Conservation (phyloP, 2,113 vertebrate genomes). For the Melanerpes formicivorus region DNA sequence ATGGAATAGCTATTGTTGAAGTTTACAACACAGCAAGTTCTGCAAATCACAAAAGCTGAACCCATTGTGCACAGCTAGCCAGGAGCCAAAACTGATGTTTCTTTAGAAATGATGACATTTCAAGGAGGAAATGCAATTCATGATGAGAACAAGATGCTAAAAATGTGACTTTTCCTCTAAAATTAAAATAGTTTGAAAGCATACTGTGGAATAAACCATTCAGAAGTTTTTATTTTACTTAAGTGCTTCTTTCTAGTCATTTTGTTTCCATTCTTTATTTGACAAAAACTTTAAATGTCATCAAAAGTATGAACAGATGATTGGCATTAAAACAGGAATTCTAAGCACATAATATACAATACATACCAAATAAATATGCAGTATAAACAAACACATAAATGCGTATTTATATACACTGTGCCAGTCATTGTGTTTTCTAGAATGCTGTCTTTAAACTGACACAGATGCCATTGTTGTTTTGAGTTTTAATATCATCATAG, state of each 20-base stretch:
- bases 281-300: background rate
- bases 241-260: background rate
- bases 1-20: background rate
- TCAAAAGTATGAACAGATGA: background rate
- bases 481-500: background rate
- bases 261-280: background rate
- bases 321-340: background rate
- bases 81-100: background rate
- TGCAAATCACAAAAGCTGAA: background rate
- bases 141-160: background rate
- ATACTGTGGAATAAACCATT: background rate
- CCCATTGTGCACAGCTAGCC: background rate
- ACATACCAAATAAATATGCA: background rate
- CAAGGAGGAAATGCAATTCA: background rate
- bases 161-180: background rate
- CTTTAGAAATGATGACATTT: slow-evolving; percentile 13
- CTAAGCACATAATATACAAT: background rate
- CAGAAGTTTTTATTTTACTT: background rate
- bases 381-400: background rate
- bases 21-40: slow-evolving; percentile 23
- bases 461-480: background rate
- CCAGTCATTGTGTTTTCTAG: background rate
- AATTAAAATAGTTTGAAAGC: background rate
- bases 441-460: background rate
- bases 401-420: background rate